phyloP scores from a whole-genome alignment of 2,797 vertebrate genomes.

The Notamacropus eugenii region DNA sequence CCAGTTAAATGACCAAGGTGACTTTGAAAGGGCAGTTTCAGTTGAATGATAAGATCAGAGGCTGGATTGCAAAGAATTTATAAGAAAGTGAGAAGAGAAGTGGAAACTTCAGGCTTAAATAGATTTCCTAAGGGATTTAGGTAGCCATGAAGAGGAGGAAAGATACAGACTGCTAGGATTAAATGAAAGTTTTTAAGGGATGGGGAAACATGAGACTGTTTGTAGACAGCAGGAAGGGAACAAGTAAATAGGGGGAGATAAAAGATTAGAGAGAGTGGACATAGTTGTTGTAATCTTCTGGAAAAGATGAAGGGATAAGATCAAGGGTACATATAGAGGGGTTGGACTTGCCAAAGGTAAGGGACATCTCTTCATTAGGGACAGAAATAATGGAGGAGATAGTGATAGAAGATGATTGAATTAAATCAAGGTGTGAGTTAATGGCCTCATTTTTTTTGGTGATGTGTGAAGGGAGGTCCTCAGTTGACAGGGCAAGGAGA shows the following conservation, averaged over 20 bases:
- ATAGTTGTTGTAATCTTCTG: not conserved
- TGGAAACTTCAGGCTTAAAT: not conserved
- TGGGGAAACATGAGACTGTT: not conserved
- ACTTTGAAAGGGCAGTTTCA: not conserved
- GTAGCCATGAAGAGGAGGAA: not conserved
- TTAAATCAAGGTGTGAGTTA: not conserved
- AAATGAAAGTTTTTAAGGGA: no score
- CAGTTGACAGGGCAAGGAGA: no score
- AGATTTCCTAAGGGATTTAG: not conserved
- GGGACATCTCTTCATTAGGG: not conserved
- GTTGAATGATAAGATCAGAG: not conserved
- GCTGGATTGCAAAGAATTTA: not conserved
- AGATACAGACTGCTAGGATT: not conserved
- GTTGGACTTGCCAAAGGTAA: not conserved
- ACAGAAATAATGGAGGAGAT: not conserved
- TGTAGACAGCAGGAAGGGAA: not conserved
- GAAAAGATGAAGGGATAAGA: not conserved
- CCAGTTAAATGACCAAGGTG: not conserved
- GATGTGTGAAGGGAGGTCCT: not conserved
- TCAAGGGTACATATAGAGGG: no score
- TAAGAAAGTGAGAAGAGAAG: not conserved
- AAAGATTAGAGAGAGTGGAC: not conserved
- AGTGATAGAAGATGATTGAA: not conserved
- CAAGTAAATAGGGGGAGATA: not conserved
- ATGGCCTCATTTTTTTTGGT: not conserved